Evolutionary conservation across 2,888 invertebrate species (phyloP), one percentile per base, ranked within the genome.

Genomic region (Tetropium fuscum): DNA sequence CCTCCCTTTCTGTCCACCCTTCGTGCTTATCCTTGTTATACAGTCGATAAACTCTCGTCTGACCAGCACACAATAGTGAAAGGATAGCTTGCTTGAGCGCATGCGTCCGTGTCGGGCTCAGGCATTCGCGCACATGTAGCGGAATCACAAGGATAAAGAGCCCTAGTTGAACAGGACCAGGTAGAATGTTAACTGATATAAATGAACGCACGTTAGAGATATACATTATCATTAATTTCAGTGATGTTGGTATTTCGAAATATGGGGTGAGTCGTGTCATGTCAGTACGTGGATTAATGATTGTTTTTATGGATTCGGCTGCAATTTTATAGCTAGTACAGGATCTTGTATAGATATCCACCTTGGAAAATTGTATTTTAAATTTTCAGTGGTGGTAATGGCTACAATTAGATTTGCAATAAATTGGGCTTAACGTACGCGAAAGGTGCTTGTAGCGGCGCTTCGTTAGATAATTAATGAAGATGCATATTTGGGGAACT

Each of bases 11-110:
- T 38, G 38, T 38, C 16, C 16, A 38, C n/a, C 18, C n/a, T n/a
- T n/a, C n/a, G 7, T 16, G 15, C 16, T 16, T 38, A 8, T 66
- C 66, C 60, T 66, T 64, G 61, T 66, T 64, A 53, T 55, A 59
- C 66, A 66, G 66, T 66, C 66, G 66, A 66, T 66, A 66, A 66
- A 66, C 66, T 64, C 64, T 38, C 11, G 19, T 19, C 40, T 22
- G 18, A 38, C 16, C 38, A 16, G 38, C 18, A 38, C 15, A 38
- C 16, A 38, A 34, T 11, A 34, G 13, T 34, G 13, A 38, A 18
- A 38, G 38, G 7, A 38, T 8, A 36, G 16, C 15, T 13, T 16
- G 16, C 15, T 15, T n/a, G 13, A 15, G 7, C 2, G 15, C 16
- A 38, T 16, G 38, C 38, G 16, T 15, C 5, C 5, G 15, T 2